Conservation (phyloP, 2,113 vertebrate species). For the Mobula hypostoma region DNA sequence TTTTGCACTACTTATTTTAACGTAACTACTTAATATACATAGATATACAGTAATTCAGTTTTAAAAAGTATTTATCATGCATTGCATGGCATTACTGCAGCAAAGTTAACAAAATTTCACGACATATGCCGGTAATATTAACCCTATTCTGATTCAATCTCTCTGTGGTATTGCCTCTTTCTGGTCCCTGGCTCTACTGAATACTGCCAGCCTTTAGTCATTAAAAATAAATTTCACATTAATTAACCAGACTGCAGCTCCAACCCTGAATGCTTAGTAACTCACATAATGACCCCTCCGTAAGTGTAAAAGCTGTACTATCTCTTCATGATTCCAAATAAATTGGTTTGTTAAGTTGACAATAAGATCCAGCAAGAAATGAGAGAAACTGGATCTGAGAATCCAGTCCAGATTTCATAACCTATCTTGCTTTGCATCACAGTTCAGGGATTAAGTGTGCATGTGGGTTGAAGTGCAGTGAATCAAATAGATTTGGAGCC, state of each 20-base stretch:
- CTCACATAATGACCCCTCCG: not conserved
- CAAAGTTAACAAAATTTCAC: no score
- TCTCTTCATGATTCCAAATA: not conserved
- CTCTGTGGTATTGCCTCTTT: not conserved
- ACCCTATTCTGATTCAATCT: not conserved
- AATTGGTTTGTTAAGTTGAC: not conserved
- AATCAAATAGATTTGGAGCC: constrained; percentile 69
- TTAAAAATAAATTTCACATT: not conserved
- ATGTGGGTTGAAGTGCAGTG: constrained; percentile 54
- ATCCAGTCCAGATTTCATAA: constrained; percentile 62
- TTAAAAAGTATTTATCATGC: no score
- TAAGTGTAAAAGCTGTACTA: not conserved
- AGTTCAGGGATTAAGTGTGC: constrained; percentile 61
- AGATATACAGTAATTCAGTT: no score
- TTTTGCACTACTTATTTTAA: no score
- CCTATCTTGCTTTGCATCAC: constrained; percentile 51
- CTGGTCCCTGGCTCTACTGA: no score
- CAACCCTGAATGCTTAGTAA: not conserved
- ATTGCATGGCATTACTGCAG: no score
- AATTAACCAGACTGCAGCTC: not conserved
- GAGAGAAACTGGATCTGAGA: constrained; percentile 9
- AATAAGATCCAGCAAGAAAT: not conserved
- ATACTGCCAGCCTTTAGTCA: not conserved
- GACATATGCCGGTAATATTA: no score
- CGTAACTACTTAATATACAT: no score